Evolutionary conservation across 2,888 invertebrate species (phyloP).

Genomic region (Stictocephala bisonia): DNA sequence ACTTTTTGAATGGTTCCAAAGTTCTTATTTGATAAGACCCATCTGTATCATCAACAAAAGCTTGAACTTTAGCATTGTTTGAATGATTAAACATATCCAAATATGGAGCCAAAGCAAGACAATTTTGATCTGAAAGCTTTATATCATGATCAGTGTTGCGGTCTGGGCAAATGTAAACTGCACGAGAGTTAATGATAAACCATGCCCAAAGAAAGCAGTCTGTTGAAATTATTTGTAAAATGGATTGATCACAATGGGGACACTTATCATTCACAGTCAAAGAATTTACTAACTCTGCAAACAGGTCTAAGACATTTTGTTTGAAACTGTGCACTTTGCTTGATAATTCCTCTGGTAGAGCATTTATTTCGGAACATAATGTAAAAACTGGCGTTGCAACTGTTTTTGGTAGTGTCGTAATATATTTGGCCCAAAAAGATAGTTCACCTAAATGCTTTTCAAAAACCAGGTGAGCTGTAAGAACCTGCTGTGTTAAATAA

Average conservation of each 20-base stretch:
- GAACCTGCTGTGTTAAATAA: constrained; percentile 74
- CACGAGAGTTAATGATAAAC: constrained; percentile 80
- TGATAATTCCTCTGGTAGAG: background rate
- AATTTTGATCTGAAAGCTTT: constrained; percentile 61
- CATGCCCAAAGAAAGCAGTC: constrained; percentile 79
- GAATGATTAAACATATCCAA: constrained; percentile 93
- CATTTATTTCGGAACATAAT: constrained; percentile 12
- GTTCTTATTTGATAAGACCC: constrained; percentile 70
- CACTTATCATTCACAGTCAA: constrained; percentile 59
- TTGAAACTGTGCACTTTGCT: constrained; percentile 14
- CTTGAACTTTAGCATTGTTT: constrained; percentile 68
- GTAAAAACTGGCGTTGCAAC: constrained; percentile 77
- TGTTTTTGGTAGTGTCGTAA: constrained; percentile 74
- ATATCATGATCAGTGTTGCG: constrained; percentile 55
- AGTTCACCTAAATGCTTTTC: constrained; percentile 70
- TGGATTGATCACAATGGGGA: constrained; percentile 64
- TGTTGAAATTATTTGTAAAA: constrained; percentile 67
- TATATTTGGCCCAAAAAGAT: constrained; percentile 74
- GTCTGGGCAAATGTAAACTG: constrained; percentile 71
- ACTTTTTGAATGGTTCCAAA: constrained; percentile 68
- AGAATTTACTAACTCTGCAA: constrained; percentile 12
- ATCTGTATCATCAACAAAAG: constrained; percentile 63
- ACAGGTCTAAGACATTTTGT: background rate
- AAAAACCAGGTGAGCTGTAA: constrained; percentile 79
- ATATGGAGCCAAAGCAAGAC: constrained; percentile 83